Conservation (phyloP, 37 sponge, comb jelly and placozoan genomes). For the Spongilla lacustris region DNA sequence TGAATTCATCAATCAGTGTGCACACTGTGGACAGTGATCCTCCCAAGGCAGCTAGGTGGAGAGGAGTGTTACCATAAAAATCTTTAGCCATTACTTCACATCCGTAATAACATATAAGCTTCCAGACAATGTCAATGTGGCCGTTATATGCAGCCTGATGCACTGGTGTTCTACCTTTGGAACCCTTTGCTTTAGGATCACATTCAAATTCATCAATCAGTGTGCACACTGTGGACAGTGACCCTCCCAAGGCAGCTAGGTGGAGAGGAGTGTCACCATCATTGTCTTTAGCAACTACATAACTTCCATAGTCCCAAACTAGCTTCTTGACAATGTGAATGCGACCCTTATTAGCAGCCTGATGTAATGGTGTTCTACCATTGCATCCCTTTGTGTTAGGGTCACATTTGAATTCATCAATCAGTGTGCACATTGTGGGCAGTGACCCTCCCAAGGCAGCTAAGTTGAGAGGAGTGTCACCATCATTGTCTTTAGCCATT, state of each 20-base stretch:
- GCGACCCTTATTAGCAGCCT: slow-evolving; percentile 1
- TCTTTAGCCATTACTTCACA: not conserved
- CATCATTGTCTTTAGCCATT: no score
- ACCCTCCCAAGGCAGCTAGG: slow-evolving; percentile 5
- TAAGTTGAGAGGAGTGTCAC: no score
- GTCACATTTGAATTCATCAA: no score
- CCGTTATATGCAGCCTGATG: no score
- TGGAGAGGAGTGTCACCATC: not conserved
- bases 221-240: not conserved
- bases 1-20: not conserved
- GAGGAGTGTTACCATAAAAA: not conserved
- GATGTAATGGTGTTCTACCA: not conserved
- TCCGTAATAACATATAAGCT: not conserved
- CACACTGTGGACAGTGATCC: not conserved
- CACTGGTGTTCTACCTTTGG: no score
- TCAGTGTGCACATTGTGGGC: no score
- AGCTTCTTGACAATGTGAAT: not conserved
- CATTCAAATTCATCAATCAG: not conserved
- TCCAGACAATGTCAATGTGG: no score
- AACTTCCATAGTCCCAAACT: not conserved
- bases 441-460: no score
- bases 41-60: not conserved
- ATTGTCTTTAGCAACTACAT: not conserved
- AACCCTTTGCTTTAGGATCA: no score
- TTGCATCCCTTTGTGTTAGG: not conserved